Conservation (phyloP, 2,888 invertebrate genomes). For the Pyralis farinalis region DNA sequence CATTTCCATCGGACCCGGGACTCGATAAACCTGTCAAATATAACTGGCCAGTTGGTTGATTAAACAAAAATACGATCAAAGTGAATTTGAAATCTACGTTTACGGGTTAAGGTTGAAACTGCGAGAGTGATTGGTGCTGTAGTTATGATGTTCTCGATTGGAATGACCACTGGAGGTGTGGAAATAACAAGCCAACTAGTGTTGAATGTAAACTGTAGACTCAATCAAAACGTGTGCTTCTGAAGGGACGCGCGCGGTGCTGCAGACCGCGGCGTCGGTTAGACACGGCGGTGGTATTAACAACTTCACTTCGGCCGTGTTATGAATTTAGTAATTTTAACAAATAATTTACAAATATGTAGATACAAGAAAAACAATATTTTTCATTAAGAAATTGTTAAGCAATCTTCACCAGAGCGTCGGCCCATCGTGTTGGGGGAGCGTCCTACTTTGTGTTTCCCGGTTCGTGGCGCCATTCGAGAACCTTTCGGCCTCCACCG, state of each 20-base stretch:
- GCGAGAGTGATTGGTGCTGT: neutral
- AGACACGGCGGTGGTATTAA: too few species aligned
- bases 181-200: slow-evolving; percentile 45
- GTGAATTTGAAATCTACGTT: neutral
- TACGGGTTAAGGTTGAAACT: neutral
- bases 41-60: slow-evolving; percentile 30
- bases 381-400: too few species aligned
- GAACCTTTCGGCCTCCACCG: too few species aligned
- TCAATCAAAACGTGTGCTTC: slow-evolving; percentile 42
- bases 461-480: too few species aligned
- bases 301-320: too few species aligned
- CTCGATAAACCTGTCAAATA: slow-evolving; percentile 49
- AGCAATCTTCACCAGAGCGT: too few species aligned
- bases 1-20: slow-evolving; percentile 18
- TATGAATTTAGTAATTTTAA: too few species aligned
- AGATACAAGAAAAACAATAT: too few species aligned
- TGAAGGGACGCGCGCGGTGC: slow-evolving; percentile 14
- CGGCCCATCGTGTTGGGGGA: too few species aligned
- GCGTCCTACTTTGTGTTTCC: too few species aligned
- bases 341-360: too few species aligned
- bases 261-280: neutral
- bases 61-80: slow-evolving; percentile 21
- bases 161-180: slow-evolving; percentile 36
- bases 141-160: slow-evolving; percentile 16
- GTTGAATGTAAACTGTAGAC: slow-evolving; percentile 51